Percentiles rank a stretch among this genome's conserved stretches.
These are phyloP conservation scores for Grantiella picta DNA, from an alignment of 2,113 vertebrate genomes.

Conservation along the genomic window DNA sequence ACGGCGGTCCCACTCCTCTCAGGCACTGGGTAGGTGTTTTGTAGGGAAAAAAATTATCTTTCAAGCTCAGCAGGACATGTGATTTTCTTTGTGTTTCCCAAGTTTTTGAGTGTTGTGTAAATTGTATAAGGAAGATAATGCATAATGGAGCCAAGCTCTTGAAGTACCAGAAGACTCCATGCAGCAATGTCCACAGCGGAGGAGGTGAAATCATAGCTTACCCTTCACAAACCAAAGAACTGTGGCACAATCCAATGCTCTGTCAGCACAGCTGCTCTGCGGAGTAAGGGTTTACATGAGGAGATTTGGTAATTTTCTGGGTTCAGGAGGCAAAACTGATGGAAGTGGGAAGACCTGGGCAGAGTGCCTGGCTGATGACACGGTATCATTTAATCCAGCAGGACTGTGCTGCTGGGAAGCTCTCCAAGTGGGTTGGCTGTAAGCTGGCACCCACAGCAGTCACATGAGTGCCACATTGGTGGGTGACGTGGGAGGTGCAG, in stretches of 20 bases:
- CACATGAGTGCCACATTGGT: accelerated
- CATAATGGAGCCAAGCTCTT: background rate
- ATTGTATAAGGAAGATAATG: background rate
- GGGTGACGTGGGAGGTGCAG: background rate
- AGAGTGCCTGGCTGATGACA: background rate
- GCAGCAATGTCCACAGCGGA: accelerated
- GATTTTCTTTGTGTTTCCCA: background rate
- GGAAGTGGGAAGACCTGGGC: background rate
- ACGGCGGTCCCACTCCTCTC: background rate
- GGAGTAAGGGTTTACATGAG: background rate
- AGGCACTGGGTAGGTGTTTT: background rate
- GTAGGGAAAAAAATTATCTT: background rate
- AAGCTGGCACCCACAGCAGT: background rate
- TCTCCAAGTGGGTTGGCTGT: accelerated
- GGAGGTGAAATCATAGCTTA: background rate
- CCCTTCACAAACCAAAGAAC: background rate
- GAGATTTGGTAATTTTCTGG: background rate
- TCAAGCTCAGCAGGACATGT: background rate
- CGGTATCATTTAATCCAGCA: background rate
- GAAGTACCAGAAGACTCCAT: background rate
- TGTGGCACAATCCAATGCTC: background rate
- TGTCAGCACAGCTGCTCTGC: background rate
- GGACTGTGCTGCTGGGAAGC: background rate
- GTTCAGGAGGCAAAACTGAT: background rate
- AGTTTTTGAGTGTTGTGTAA: background rate